Base-by-base conservation (phyloP, 2,113 vertebrate species). In the Terrapene triunguis region DNA sequence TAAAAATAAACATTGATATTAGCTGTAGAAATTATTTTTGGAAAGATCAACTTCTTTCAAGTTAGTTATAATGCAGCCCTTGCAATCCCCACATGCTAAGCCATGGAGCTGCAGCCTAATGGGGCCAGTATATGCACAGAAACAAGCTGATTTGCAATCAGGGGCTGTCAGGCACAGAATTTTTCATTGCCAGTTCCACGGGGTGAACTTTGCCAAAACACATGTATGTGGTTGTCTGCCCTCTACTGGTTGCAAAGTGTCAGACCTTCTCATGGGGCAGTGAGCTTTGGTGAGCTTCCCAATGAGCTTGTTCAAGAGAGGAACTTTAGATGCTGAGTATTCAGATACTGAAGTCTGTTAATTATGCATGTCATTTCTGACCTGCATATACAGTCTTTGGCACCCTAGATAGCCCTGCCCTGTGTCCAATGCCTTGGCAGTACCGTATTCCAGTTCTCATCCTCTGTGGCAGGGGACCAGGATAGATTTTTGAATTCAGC, bases 391-490 rank as follows among this genome's bases (percentile, higher is more conserved):
- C 59, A 57, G 55, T 57, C 24, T 57, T 35, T 16, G n/a, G 19
- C 38, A 12, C 42, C 42, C 74, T 11, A 76, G 8, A 32, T 1
- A 0, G 29, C 4, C 35, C 47, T 25, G 44, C 62, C 1, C 54
- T 57, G 38, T 25, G 69, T 22, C 74, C 38, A 74, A 65, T 62
- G 72, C 14, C 0, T 0, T 17, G 11, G 7, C 72, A 79, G 27
- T 57, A 80, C 0, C 0, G 48, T 8, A 54, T 81, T 82, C 69
- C n/a, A 89, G n/a, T 16, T 24, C n/a, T 72, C 57, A 2, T 86
- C 0, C 2, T 1, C 6, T 48, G 4, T 1, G 1, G 51, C 48
- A 84, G 44, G 76, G 19, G 50, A 21, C 44, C 19, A 16, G 35
- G 62, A 59, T 16, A 62, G 35, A 21, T 54, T 0, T 0, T 0